These are phyloP conservation scores for Catostylus mosaicus DNA, from an alignment of 30 jellyfish, hydroid and myxozoan genomes.

Conservation along the genomic window DNA sequence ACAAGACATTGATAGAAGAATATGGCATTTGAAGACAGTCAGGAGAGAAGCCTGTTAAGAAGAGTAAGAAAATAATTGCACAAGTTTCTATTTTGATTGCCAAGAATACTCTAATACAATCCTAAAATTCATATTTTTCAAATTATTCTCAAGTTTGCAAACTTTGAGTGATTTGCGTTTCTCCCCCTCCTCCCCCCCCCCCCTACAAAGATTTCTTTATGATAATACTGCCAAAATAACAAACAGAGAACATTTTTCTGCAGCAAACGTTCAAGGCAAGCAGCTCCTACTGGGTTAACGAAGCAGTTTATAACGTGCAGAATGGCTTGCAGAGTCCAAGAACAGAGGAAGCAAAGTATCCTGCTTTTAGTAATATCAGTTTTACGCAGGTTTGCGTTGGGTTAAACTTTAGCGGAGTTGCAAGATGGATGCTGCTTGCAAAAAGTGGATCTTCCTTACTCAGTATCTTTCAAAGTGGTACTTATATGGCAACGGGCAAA, in stretches of 20 bases:
- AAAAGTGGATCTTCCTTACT: conserved; percentile 2
- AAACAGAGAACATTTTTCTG: too few relatives aligned
- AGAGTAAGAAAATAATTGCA: too few relatives aligned
- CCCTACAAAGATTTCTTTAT: not conserved
- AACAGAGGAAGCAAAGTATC: conserved; percentile 26
- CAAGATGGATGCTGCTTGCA: conserved; percentile 6
- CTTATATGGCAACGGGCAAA: not conserved
- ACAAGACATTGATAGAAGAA: too few relatives aligned
- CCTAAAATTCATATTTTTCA: too few relatives aligned
- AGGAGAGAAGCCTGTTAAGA: too few relatives aligned
- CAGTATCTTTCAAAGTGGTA: not conserved
- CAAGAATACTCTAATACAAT: too few relatives aligned
- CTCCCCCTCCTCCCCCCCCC: not conserved
- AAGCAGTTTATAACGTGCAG: not conserved
- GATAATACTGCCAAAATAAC: too few relatives aligned
- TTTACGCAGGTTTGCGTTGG: conserved; percentile 38
- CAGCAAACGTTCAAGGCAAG: conserved; percentile 15
- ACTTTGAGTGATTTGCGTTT: too few relatives aligned
- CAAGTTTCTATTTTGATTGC: too few relatives aligned
- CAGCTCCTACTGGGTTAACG: conserved; percentile 9
- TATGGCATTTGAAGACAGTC: too few relatives aligned
- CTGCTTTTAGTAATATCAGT: conserved; percentile 9
- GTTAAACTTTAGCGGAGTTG: not conserved
- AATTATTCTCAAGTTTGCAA: too few relatives aligned
- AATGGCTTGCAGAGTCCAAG: conserved; percentile 10